Evolutionary conservation across 2,797 vertebrate species (phyloP), one percentile per base, ranked within the genome.

Genomic region (Spinus olivaceus): DNA sequence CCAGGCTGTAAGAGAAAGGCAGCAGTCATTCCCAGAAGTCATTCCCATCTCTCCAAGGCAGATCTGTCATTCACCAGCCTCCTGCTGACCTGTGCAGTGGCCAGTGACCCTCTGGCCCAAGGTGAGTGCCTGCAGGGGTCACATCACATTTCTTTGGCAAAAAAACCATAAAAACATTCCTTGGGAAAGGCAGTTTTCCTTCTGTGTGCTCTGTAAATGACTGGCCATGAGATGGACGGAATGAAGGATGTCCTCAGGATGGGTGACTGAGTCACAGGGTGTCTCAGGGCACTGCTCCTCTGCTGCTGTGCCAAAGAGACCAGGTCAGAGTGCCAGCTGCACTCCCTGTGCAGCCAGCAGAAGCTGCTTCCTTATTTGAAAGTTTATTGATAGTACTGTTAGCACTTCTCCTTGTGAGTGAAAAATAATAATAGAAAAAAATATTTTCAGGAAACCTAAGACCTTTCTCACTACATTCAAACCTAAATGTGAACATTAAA

Each of bases 1-100:
- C 99, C 98, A 99, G 97, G 96, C 99, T 99, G 97, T 46, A 93
- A 95, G 73, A 95, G 39, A 95, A 91, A 81, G 50, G 51, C 50
- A 81, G 54, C 53, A 42, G 83, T 97, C 70, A 97, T 33, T 42
- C 50, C 56, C 67, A 56, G 39, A 65, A 53, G 39, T 7, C 80
- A 56, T 19, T 77, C 37, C 14, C 0, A 0, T 14, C 37, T 69
- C 32, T 33, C 41, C 72, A 49, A 50, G 64, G 35, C 10, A 4
- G 18, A 57, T 28, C 28, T 56, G 33, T 49, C 71, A n/a, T 30
- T 20, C 10, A 1, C 24, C 8, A 2, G 70, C 49, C 59, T 37
- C 0, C 0, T 5, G 54, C 50, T 28, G 59, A 79, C 32, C 51
- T 16, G 14, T 2, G 12, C 24, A 9, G 37, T 17, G 30, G 20